phyloP scores from a whole-genome alignment of 1,140 invertebrate species.

The Pectinophora gossypiella region DNA sequence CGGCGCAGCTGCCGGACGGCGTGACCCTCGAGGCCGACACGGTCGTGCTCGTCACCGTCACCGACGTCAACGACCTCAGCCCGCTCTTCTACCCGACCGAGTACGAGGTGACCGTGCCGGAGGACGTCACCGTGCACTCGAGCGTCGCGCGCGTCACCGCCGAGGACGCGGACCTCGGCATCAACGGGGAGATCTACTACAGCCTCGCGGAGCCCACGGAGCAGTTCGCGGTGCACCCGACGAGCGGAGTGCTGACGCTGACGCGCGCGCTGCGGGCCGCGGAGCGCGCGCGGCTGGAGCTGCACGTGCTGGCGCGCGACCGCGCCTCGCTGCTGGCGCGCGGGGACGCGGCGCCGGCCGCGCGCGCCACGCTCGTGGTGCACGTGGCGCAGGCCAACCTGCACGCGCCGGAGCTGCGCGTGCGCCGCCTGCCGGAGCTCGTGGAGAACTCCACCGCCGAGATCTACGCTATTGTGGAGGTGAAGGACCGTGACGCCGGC shows the following conservation, averaged over 20 bases:
- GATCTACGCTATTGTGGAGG: conserved; percentile 92
- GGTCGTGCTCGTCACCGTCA: conserved; percentile 85
- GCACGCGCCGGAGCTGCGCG: conserved; percentile 88
- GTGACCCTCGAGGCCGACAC: conserved; percentile 82
- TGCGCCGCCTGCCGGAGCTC: conserved; percentile 87
- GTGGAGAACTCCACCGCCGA: conserved; percentile 89
- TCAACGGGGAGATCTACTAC: conserved; percentile 97
- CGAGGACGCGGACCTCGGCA: conserved; percentile 94
- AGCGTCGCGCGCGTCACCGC: conserved; percentile 87
- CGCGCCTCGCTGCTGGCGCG: conserved; percentile 79
- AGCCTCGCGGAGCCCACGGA: conserved; percentile 90
- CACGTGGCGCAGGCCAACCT: conserved; percentile 91
- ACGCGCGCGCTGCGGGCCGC: conserved; percentile 85
- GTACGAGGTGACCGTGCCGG: conserved; percentile 91
- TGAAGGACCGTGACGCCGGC: conserved; percentile 89
- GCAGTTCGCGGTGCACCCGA: conserved; percentile 94
- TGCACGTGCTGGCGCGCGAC: conserved; percentile 89
- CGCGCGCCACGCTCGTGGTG: conserved; percentile 81
- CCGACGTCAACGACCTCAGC: conserved; percentile 94
- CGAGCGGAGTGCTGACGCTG: conserved; percentile 90
- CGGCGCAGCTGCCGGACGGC: conserved; percentile 77
- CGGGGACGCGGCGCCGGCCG: conserved; percentile 69
- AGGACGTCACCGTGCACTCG: conserved; percentile 90
- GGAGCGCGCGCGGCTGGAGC: conserved; percentile 81
- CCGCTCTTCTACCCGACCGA: conserved; percentile 92